Evolutionary conservation across 2,888 invertebrate species (phyloP).

Genomic region (Mactromeris polynyma): DNA sequence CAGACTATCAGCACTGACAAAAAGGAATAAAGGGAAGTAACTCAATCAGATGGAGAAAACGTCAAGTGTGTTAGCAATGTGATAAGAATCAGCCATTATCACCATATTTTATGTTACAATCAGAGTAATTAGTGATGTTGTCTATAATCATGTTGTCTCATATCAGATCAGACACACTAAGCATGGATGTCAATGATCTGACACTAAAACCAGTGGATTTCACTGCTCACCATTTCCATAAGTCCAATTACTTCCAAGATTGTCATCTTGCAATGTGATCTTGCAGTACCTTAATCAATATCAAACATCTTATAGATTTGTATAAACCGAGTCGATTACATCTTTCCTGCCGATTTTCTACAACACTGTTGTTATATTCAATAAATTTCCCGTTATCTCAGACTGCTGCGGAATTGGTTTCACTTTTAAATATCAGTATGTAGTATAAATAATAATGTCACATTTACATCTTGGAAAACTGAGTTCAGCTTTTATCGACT

Average conservation of each 20-base stretch:
- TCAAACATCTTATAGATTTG: background rate
- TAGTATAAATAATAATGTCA: background rate
- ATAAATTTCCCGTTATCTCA: background rate
- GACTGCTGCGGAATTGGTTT: background rate
- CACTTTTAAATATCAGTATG: background rate
- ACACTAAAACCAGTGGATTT: conserved; percentile 9
- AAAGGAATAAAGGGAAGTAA: background rate
- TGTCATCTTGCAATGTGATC: background rate
- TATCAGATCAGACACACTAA: background rate
- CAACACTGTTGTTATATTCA: background rate
- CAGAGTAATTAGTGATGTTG: conserved; percentile 1
- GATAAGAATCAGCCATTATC: background rate
- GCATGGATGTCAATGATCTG: background rate
- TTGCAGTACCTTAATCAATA: background rate
- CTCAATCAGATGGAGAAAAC: background rate
- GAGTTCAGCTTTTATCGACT: background rate
- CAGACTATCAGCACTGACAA: too few relatives aligned
- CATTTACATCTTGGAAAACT: background rate
- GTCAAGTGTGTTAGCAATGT: background rate
- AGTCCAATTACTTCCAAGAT: background rate
- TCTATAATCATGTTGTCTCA: background rate
- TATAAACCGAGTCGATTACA: background rate
- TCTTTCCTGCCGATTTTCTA: background rate
- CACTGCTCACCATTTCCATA: conserved; percentile 3
- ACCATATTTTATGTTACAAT: background rate